Evolutionary conservation across 2,113 vertebrate species (phyloP), one percentile per base, ranked within the genome.

Genomic region (Myocastor coypus): DNA sequence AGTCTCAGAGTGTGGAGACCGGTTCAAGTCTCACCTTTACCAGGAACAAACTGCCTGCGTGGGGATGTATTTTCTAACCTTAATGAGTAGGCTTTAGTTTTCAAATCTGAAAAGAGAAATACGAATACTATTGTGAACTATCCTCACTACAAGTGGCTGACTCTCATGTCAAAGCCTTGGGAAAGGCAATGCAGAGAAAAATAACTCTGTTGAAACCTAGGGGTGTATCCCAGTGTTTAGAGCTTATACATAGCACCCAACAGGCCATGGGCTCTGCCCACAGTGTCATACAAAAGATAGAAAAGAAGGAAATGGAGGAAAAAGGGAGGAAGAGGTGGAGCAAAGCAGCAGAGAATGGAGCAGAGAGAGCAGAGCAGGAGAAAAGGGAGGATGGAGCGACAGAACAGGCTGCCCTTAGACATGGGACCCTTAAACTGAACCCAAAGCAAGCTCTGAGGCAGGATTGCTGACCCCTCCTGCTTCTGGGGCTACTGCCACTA

Each of bases 61-160:
- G 77, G 13, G 20, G 24, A 55, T 34, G 1, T 40, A 11, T 75
- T 75, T 73, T 55, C 34, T 24, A 68, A 87, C 32, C 3, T 93
- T 83, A 50, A 11, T n/a, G 93, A 96, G 37, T 37, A 94, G 95
- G 37, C 24, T 86, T 86, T 12, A 6, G 52, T 83, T 91, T 94
- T 92, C 22, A 83, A 89, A 83, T 40, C 14, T 59, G 32, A 83
- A 69, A 86, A n/a, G 26, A 89, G 30, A 46, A 12, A 20, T 37
- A 19, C 2, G n/a, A 81, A n/a, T 2, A n/a, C 40, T 50, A 9
- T 14, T n/a, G 14, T 82, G 16, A 40, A 42, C 10, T 20, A 22
- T 10, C 13, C 69, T 10, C 20, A 46, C 9, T 7, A 87, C 8
- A 42, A 16, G 20, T 61, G 40, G 75, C 3, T 24, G 40, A 81